These are phyloP conservation scores for Nemurella pictetii DNA, from an alignment of 2,888 invertebrate species.

Conservation along the genomic window DNA sequence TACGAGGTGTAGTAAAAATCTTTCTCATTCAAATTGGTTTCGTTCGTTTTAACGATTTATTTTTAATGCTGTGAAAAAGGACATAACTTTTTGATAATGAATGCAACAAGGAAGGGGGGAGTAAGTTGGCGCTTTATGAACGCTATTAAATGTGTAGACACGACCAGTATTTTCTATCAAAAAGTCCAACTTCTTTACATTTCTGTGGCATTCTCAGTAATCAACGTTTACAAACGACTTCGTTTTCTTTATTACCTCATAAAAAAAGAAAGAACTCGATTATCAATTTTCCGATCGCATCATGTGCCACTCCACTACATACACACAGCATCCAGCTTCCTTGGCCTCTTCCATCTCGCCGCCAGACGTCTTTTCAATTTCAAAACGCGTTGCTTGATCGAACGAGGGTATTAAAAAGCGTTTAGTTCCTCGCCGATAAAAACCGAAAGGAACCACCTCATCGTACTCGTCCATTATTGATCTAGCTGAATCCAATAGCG, in stretches of 20 bases:
- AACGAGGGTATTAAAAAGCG: neutral
- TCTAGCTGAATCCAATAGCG: neutral
- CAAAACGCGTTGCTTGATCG: neutral
- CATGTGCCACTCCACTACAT: neutral
- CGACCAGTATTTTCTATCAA: neutral
- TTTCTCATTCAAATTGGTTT: neutral
- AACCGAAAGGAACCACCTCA: neutral
- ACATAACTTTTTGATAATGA: neutral
- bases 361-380: neutral
- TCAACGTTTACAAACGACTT: neutral
- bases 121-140: neutral
- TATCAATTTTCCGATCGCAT: neutral
- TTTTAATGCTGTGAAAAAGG: neutral
- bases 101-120: neutral
- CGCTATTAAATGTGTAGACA: neutral
- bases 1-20: neutral
- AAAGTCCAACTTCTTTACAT: no score
- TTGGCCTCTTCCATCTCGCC: neutral
- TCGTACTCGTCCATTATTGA: neutral
- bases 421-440: neutral
- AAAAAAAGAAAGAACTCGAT: neutral
- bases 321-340: neutral
- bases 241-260: neutral
- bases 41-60: neutral
- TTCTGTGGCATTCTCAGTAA: neutral